These are phyloP conservation scores for Chrysemys picta DNA, from an alignment of 2,113 vertebrate species.

Conservation along the genomic window DNA sequence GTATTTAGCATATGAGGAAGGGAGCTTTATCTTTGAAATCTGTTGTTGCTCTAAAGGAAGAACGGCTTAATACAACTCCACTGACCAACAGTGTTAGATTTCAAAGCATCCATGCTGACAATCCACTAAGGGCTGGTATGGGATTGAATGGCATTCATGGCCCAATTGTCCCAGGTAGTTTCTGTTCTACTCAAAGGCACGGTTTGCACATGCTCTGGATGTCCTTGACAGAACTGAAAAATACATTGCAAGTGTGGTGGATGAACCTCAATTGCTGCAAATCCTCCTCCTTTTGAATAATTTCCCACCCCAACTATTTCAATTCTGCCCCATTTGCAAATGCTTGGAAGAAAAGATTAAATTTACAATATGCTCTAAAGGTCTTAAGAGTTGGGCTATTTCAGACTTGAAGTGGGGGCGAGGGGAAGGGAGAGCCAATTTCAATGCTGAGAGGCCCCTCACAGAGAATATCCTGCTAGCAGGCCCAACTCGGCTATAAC, in stretches of 20 bases:
- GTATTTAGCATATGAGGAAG: background rate
- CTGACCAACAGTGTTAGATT: background rate
- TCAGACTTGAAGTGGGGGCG: background rate
- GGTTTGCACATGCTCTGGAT: background rate
- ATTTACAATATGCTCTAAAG: background rate
- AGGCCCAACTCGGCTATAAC: background rate
- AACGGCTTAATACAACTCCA: background rate
- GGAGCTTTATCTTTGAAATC: background rate
- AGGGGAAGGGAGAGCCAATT: background rate
- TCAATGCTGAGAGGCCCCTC: background rate
- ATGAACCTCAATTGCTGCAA: background rate
- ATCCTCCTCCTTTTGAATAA: background rate
- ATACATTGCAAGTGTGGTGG: background rate
- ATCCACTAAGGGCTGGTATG: background rate
- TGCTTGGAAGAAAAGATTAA: background rate
- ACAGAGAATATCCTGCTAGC: background rate
- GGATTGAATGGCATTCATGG: background rate
- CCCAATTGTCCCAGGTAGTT: background rate
- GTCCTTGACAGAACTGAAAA: background rate
- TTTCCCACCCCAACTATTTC: rapidly evolving
- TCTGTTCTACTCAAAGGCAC: background rate
- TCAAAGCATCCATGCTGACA: background rate
- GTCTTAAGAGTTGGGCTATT: background rate
- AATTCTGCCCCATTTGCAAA: background rate
- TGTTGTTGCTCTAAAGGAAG: background rate